A percentile compares a stretch with the other conserved stretches of the same genome.
Conservation (phyloP, 2,888 invertebrate genomes). For the Rutpela maculata region DNA sequence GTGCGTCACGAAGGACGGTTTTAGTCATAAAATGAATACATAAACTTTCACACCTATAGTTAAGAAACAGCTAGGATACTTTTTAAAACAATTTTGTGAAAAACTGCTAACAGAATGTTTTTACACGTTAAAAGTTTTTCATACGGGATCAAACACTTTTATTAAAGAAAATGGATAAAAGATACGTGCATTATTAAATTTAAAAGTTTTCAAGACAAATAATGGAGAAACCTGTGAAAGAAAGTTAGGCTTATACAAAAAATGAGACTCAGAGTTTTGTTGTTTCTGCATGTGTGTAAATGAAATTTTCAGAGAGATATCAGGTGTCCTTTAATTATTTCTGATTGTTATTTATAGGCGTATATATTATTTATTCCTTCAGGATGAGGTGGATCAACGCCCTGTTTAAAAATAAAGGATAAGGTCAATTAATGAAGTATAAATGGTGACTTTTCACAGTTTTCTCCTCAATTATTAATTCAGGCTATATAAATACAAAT, state of each 20-base stretch:
- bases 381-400: too few relatives aligned
- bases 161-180: conserved; percentile 7
- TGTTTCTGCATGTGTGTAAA: neutral
- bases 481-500: too few relatives aligned
- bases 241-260: neutral
- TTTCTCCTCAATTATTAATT: too few relatives aligned
- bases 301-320: too few relatives aligned
- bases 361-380: too few relatives aligned
- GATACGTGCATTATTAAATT: neutral
- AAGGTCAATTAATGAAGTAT: too few relatives aligned
- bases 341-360: too few relatives aligned
- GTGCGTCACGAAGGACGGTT: conserved; percentile 1
- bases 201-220: neutral
- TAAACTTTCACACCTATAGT: neutral
- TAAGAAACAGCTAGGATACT: neutral
- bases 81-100: neutral
- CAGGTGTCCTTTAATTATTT: too few relatives aligned
- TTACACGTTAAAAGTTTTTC: neutral
- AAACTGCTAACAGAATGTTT: neutral
- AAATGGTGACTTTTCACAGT: too few relatives aligned
- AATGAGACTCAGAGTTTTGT: neutral
- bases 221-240: neutral
- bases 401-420: too few relatives aligned
- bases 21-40: neutral
- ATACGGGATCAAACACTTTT: neutral